Percentiles rank a stretch among this genome's conserved stretches.
Conservation (phyloP, 2,113 vertebrate species). For the Sinocyclocheilus grahami region DNA sequence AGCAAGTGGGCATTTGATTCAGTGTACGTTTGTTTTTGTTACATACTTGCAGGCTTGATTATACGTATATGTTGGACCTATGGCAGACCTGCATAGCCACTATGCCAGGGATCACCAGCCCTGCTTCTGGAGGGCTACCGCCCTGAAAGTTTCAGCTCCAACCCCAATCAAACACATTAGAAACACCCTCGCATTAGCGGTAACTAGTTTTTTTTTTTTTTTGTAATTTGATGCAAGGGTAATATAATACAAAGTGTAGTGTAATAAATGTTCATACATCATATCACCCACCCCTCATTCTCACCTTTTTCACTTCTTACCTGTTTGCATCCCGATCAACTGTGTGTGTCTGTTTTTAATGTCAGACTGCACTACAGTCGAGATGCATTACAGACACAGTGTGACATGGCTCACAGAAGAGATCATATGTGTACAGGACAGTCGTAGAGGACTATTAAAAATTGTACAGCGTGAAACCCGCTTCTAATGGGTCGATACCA, state of each 20-base stretch:
- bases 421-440: not conserved
- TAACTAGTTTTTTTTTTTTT: too few species aligned
- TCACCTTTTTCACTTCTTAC: too few species aligned
- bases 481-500: too few species aligned
- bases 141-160: too few species aligned
- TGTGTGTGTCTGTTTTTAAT: not conserved
- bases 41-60: not conserved
- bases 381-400: not conserved
- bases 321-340: too few species aligned
- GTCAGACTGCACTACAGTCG: not conserved
- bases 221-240: too few species aligned
- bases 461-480: not conserved
- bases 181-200: too few species aligned
- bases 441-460: not conserved
- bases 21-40: conserved; percentile 13
- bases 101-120: not conserved
- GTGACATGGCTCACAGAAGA: not conserved
- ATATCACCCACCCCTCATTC: too few species aligned
- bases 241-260: too few species aligned
- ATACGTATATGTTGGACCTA: not conserved
- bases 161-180: too few species aligned
- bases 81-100: not conserved
- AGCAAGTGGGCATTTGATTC: conserved; percentile 26
- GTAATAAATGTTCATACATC: too few species aligned
- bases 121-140: too few species aligned